Evolutionary conservation across 1,140 invertebrate species (phyloP).

Genomic region (Orussus abietinus): DNA sequence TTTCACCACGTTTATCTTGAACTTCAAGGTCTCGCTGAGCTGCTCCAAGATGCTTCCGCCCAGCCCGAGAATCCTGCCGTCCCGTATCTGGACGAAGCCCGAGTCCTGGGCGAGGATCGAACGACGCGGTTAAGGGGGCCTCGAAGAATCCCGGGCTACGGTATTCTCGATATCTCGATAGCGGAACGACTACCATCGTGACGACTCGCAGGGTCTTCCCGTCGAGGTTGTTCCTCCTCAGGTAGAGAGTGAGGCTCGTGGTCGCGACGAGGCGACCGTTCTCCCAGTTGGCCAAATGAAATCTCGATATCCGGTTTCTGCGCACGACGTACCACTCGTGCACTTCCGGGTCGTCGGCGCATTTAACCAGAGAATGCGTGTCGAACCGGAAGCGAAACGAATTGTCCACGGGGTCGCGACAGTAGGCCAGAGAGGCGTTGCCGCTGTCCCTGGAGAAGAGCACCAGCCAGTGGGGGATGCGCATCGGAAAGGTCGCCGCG

Average conservation of each 20-base stretch:
- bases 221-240: slow-evolving; percentile 19
- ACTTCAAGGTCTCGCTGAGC: slow-evolving; percentile 27
- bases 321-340: slow-evolving; percentile 18
- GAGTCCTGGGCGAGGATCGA: slow-evolving; percentile 20
- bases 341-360: slow-evolving; percentile 4
- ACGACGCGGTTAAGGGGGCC: neutral
- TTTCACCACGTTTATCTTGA: slow-evolving; percentile 14
- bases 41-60: slow-evolving; percentile 25
- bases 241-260: slow-evolving; percentile 13
- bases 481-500: too few species aligned
- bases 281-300: slow-evolving; percentile 22
- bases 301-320: slow-evolving; percentile 14
- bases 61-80: slow-evolving; percentile 13
- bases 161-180: slow-evolving; percentile 19
- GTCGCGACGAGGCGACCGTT: slow-evolving; percentile 4
- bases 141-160: neutral
- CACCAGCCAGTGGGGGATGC: too few species aligned
- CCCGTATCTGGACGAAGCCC: slow-evolving; percentile 6
- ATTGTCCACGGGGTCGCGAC: slow-evolving; percentile 8
- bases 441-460: too few species aligned
- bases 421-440: too few species aligned
- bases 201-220: slow-evolving; percentile 20
- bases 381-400: slow-evolving; percentile 11
- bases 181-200: too few species aligned
- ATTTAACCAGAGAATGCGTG: slow-evolving; percentile 14